Base-by-base conservation (phyloP, 2,888 invertebrate species). In the Alviniconcha strummeri region DNA sequence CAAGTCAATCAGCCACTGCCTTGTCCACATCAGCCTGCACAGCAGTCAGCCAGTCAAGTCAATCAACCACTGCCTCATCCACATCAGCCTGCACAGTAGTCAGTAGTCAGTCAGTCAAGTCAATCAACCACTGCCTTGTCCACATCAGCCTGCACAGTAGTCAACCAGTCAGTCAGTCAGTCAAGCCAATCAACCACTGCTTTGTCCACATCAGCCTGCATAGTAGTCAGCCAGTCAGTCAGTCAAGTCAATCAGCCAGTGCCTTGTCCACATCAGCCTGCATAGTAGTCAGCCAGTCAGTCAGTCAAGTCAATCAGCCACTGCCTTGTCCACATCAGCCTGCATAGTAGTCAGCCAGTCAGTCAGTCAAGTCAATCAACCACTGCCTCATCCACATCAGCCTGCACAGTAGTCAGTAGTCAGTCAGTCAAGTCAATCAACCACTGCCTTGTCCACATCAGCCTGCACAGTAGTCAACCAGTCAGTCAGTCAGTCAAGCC, bases 351-450 rank as follows among this genome's bases (percentile, higher is more conserved):
- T 8, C 36, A 52, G 36, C 7, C 36, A 52, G 54, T 67, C n/a
- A 76, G 11, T 57, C 36, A 36, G 36, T 36, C 95, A 82, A 36
- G 36, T 36, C 36, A 36, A 36, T 3, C 95, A 82, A 91, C 90
- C 13, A 95, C 95, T n/a, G 95, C 95, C 81, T 92, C 91, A 87
- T 95, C 95, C 15, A 95, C 94, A 92, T 95, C 95, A 80, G 92
- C 94, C 94, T 94, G 84, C 36, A 36, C 82, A 79, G 13, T 36
- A 36, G 7, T 8, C 75, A 54, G 11, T 8, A 52, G 36, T 17
- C 36, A 52, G 54, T 67, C n/a, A 76, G 11, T 57, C 36, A 36
- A 36, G 36, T 36, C 36, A 36, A 36, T 3, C 36, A 36, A 36
- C 36, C 36, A 36, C 36, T 36, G 36, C 36, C 3, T 36, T 36